phyloP scores from a whole-genome alignment of 2,113 vertebrate genomes.

The Gobio gobio region DNA sequence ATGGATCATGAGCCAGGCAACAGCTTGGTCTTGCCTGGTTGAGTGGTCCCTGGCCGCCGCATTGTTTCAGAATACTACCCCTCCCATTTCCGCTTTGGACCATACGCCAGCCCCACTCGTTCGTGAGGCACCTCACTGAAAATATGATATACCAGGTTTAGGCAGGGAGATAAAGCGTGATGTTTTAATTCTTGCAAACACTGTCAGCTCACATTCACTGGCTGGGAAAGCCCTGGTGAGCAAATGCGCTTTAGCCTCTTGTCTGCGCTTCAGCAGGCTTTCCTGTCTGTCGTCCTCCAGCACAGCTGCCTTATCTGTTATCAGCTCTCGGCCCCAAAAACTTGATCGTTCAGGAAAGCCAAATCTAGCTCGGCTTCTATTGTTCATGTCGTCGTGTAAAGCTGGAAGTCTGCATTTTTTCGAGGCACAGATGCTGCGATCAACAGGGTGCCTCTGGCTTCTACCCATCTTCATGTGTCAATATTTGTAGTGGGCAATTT shows the following conservation, averaged over 20 bases:
- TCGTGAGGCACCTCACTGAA: not conserved
- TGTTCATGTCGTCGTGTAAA: slow-evolving; percentile 18
- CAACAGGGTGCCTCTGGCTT: slow-evolving; percentile 12
- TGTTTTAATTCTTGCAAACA: slow-evolving; percentile 53
- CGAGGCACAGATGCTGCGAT: slow-evolving; percentile 20
- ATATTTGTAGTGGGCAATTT: slow-evolving; percentile 34
- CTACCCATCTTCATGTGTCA: not conserved
- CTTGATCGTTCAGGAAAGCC: slow-evolving; percentile 10
- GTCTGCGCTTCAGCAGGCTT: slow-evolving; percentile 43
- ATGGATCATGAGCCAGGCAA: slow-evolving; percentile 68
- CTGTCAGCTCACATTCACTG: slow-evolving; percentile 44
- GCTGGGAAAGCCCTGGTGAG: slow-evolving; percentile 36
- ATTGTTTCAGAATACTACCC: slow-evolving; percentile 64
- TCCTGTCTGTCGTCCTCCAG: slow-evolving; percentile 50
- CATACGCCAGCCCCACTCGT: not conserved
- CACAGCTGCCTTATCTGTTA: slow-evolving; percentile 20
- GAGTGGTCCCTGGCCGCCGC: slow-evolving; percentile 70
- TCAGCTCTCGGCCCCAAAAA: slow-evolving; percentile 15
- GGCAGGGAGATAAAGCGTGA: slow-evolving; percentile 22
- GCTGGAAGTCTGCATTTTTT: slow-evolving; percentile 23
- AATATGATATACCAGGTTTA: slow-evolving; percentile 41
- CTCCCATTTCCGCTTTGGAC: not conserved
- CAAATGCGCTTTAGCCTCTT: slow-evolving; percentile 54
- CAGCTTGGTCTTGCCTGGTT: slow-evolving; percentile 78
- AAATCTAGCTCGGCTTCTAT: slow-evolving; percentile 15